A percentile compares a stretch with the other conserved stretches of the same genome.
phyloP scores from a whole-genome alignment of 1,140 invertebrate genomes.

The Lepidurus couesii region DNA sequence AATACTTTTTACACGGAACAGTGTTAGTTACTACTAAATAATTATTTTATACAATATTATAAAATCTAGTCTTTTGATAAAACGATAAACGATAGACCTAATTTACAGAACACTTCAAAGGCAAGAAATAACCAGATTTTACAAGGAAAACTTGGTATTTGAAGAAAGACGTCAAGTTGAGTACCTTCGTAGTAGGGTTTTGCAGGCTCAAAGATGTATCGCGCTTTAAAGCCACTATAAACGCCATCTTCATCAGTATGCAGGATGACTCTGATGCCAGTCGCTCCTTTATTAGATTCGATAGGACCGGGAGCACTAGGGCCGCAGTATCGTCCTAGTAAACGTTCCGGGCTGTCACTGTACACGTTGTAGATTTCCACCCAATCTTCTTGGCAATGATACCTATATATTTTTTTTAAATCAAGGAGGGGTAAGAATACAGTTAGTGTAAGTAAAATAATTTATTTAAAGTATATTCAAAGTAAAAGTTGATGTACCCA shows the following conservation, averaged over 20 bases:
- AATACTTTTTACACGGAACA: no score
- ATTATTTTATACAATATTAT: no score
- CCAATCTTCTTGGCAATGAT: slow-evolving; percentile 80
- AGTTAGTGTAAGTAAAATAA: slow-evolving; percentile 22
- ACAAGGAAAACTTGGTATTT: no score
- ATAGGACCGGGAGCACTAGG: slow-evolving; percentile 78
- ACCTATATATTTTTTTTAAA: slow-evolving; percentile 36
- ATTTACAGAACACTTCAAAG: no score
- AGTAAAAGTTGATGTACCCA: slow-evolving; percentile 48
- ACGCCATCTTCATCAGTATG: slow-evolving; percentile 76
- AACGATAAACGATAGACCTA: no score
- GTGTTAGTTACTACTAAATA: no score
- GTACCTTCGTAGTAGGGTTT: slow-evolving; percentile 76
- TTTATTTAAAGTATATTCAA: not conserved
- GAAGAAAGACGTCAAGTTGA: no score
- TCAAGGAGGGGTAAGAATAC: not conserved
- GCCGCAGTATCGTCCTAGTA: slow-evolving; percentile 80
- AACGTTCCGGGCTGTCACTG: slow-evolving; percentile 66
- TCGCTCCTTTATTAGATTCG: slow-evolving; percentile 76
- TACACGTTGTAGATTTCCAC: slow-evolving; percentile 85
- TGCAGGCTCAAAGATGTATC: slow-evolving; percentile 79
- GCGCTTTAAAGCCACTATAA: slow-evolving; percentile 81
- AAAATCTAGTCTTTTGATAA: no score
- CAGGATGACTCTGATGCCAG: slow-evolving; percentile 71
- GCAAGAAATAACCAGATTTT: no score